Evolutionary conservation across 2,113 vertebrate species (phyloP).

Genomic region (Sarotherodon lohbergeri): DNA sequence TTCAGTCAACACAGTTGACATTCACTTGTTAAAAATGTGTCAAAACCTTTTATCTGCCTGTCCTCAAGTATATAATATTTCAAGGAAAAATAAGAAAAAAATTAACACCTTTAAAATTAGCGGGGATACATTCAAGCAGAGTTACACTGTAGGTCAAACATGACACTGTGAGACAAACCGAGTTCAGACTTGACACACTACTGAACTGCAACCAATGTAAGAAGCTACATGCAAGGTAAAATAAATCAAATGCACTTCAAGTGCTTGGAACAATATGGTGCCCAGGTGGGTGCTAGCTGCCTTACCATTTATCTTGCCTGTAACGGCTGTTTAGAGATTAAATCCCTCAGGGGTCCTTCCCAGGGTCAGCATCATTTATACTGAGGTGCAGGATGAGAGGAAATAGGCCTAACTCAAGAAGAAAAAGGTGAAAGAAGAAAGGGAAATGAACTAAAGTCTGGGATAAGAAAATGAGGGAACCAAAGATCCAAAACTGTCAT

Average conservation of each 20-base stretch:
- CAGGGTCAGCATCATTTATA: conserved; percentile 59
- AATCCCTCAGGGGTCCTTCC: conserved; percentile 42
- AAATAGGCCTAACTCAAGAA: conserved; percentile 25
- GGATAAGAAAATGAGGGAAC: background rate
- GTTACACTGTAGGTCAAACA: background rate
- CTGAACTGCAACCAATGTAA: background rate
- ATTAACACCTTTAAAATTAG: background rate
- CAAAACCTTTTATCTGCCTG: background rate
- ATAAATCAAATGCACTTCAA: conserved; percentile 59
- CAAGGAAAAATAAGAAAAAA: background rate
- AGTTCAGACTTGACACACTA: background rate
- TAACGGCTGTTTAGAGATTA: conserved; percentile 62
- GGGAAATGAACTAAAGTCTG: background rate
- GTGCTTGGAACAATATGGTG: conserved; percentile 43
- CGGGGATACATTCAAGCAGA: background rate
- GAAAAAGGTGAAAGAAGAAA: background rate
- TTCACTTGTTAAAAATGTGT: background rate
- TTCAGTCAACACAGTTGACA: background rate
- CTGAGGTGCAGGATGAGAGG: conserved; percentile 26
- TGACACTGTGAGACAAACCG: background rate
- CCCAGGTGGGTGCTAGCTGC: conserved; percentile 47
- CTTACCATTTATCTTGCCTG: conserved; percentile 53
- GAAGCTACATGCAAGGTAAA: conserved; percentile 25
- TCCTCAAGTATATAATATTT: background rate
- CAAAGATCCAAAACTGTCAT: background rate